A percentile compares a stretch with the other conserved stretches of the same genome.
Conservation (phyloP, 2,888 invertebrate species). For the Halictus ligatus region DNA sequence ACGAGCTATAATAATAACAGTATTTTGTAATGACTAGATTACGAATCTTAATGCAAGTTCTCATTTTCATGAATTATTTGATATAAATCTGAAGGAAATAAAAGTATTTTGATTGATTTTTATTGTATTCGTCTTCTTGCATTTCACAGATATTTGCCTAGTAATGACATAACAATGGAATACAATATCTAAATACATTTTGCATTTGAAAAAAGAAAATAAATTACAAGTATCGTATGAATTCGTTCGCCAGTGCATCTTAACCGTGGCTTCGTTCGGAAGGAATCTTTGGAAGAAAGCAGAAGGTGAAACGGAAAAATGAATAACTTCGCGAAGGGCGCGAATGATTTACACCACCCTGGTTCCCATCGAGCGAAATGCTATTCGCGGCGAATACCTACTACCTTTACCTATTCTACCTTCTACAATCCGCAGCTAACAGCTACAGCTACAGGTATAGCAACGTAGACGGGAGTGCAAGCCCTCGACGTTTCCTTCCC, state of each 20-base stretch:
- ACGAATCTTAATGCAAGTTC: too few relatives aligned
- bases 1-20: too few relatives aligned
- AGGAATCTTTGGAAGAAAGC: background rate
- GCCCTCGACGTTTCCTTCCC: constrained; percentile 45
- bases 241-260: background rate
- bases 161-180: too few relatives aligned
- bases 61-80: too few relatives aligned
- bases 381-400: constrained; percentile 38
- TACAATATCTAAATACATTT: too few relatives aligned
- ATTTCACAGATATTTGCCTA: too few relatives aligned
- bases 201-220: too few relatives aligned
- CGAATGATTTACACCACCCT: constrained; percentile 47
- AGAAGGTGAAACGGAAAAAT: constrained; percentile 18
- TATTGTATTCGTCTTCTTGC: too few relatives aligned
- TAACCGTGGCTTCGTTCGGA: background rate
- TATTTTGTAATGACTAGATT: too few relatives aligned
- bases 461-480: background rate
- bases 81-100: too few relatives aligned
- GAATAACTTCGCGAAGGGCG: constrained; percentile 20
- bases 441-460: background rate
- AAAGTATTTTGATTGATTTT: too few relatives aligned
- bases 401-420: constrained; percentile 13
- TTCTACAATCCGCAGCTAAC: background rate
- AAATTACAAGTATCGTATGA: background rate
- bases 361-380: constrained; percentile 37